A percentile compares a stretch with the other conserved stretches of the same genome.
Conservation (phyloP, 2,797 vertebrate genomes). For the Pteronotus mesoamericanus region DNA sequence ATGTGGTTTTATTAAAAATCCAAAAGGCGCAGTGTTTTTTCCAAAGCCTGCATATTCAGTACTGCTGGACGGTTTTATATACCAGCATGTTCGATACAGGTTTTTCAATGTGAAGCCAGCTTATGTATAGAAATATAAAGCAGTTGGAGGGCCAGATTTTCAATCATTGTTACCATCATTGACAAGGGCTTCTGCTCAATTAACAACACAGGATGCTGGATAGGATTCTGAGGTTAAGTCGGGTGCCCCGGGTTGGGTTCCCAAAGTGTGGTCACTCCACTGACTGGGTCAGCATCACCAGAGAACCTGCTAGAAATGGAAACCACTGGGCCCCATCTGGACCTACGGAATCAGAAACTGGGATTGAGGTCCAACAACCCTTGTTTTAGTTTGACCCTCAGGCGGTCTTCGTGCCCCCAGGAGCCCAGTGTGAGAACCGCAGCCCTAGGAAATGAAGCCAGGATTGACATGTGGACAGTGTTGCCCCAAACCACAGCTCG, state of each 20-base stretch:
- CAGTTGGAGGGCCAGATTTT: background rate
- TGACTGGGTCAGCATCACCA: background rate
- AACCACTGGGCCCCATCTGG: fast-evolving
- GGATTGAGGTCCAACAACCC: too few species aligned
- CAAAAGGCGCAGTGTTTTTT: background rate
- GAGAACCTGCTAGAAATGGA: background rate
- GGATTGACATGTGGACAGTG: background rate
- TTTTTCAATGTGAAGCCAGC: background rate
- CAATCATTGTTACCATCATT: background rate
- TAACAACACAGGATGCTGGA: background rate
- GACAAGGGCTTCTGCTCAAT: background rate
- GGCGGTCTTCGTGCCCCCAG: background rate
- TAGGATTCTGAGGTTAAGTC: background rate
- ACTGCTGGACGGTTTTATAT: background rate
- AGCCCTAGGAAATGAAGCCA: background rate
- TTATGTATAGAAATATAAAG: background rate
- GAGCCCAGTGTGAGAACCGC: background rate
- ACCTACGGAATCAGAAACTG: background rate
- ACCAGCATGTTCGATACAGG: background rate
- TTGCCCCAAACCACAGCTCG: background rate
- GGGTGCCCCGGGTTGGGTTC: background rate
- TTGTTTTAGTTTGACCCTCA: background rate
- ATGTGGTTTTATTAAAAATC: background rate
- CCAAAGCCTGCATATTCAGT: too few species aligned
- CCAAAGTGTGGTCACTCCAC: background rate